Conservation (phyloP, 2,888 invertebrate species). For the Ormia ochracea region DNA sequence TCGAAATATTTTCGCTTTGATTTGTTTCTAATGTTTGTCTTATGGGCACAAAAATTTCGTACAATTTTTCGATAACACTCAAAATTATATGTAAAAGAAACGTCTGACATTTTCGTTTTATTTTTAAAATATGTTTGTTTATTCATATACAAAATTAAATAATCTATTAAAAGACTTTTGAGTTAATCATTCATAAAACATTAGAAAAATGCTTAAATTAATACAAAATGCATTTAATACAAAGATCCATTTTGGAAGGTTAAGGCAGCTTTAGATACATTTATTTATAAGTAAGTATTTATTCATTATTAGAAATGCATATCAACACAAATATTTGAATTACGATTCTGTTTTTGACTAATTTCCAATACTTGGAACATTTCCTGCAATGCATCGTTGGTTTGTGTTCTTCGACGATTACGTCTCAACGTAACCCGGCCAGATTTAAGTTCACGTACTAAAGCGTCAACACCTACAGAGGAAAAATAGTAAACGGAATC, state of each 20-base stretch:
- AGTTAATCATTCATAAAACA: neutral
- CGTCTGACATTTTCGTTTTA: too few species aligned
- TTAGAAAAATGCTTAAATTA: slow-evolving; percentile 13
- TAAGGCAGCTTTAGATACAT: slow-evolving; percentile 28
- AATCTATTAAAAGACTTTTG: too few species aligned
- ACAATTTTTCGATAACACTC: too few species aligned
- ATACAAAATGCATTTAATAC: neutral
- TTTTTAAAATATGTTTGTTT: too few species aligned
- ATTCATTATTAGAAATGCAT: slow-evolving; percentile 65
- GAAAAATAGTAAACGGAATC: slow-evolving; percentile 9
- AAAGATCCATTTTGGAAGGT: slow-evolving; percentile 9
- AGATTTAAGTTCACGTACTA: slow-evolving; percentile 76
- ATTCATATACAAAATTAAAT: too few species aligned
- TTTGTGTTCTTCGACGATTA: slow-evolving; percentile 74
- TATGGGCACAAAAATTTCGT: too few species aligned
- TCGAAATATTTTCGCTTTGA: too few species aligned
- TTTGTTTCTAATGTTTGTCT: too few species aligned
- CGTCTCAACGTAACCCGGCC: slow-evolving; percentile 75
- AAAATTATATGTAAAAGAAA: too few species aligned
- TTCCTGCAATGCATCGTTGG: slow-evolving; percentile 75
- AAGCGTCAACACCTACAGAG: slow-evolving; percentile 76
- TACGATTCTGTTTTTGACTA: slow-evolving; percentile 76
- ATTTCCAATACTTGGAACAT: slow-evolving; percentile 77
- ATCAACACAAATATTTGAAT: slow-evolving; percentile 75
- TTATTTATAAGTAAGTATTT: neutral